phyloP scores from a whole-genome alignment of 2,113 vertebrate species.

The Orycteropus afer region DNA sequence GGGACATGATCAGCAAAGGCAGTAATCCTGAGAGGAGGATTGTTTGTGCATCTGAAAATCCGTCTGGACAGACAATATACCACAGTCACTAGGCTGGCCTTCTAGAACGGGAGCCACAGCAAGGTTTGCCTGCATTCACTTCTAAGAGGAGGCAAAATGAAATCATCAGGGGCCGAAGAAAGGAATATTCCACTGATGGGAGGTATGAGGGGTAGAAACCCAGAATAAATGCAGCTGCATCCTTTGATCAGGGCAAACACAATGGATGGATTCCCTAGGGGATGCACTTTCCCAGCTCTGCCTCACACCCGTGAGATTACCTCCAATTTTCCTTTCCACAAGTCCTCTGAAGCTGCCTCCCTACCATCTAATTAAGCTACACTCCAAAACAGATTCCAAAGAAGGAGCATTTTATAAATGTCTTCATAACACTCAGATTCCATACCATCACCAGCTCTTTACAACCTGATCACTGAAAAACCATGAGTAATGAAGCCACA shows the following conservation, averaged over 20 bases:
- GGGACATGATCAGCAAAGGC: constrained; percentile 65
- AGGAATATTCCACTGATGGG: accelerated
- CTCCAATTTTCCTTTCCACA: neutral
- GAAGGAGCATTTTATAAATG: neutral
- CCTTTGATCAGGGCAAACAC: neutral
- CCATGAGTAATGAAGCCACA: neutral
- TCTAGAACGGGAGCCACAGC: constrained; percentile 48
- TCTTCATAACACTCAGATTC: neutral
- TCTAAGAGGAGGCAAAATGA: neutral
- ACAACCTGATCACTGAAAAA: neutral
- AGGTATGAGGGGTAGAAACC: neutral
- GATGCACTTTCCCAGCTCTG: accelerated
- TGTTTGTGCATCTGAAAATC: constrained; percentile 66
- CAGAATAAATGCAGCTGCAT: neutral
- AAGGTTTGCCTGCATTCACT: neutral
- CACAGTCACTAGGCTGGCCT: constrained; percentile 66
- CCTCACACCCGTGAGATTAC: accelerated
- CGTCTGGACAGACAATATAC: constrained; percentile 46
- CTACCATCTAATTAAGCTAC: neutral
- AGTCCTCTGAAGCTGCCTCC: neutral
- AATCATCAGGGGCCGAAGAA: neutral
- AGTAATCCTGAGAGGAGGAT: neutral
- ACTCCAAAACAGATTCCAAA: neutral
- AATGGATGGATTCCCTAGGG: accelerated
- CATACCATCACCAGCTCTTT: neutral